Conservation (phyloP, 2,113 vertebrate genomes). For the Columba livia region DNA sequence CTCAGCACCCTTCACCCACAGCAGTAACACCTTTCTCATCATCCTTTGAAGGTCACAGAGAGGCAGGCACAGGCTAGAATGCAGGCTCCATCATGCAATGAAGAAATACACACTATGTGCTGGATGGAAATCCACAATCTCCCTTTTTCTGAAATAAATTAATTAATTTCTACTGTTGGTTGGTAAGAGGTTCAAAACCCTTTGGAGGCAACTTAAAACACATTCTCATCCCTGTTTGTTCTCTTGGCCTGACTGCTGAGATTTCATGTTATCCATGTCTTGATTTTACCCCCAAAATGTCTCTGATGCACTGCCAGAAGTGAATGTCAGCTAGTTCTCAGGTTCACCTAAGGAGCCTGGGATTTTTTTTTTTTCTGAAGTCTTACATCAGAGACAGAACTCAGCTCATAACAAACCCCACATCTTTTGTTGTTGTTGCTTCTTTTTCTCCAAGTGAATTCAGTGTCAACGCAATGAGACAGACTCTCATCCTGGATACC, state of each 20-base stretch:
- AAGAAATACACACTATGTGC: background rate
- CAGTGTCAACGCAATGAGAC: background rate
- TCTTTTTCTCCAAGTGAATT: background rate
- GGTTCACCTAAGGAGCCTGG: background rate
- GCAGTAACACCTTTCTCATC: background rate
- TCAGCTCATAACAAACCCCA: background rate
- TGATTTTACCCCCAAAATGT: background rate
- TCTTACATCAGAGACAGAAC: background rate
- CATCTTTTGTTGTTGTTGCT: background rate
- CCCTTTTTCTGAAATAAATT: background rate
- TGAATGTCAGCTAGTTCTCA: background rate
- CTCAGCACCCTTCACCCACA: background rate
- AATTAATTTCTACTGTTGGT: background rate
- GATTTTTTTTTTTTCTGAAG: background rate
- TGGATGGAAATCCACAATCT: background rate
- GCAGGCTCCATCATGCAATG: accelerated
- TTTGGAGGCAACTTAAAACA: background rate
- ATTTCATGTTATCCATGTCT: background rate
- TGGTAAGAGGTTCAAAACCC: background rate
- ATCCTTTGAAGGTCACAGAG: background rate
- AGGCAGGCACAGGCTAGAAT: background rate
- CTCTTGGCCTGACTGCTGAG: background rate
- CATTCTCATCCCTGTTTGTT: background rate
- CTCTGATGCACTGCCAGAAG: background rate
- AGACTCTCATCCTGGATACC: background rate